Conservation (phyloP, 1,140 invertebrate genomes). For the Drosophila aff. region DNA sequence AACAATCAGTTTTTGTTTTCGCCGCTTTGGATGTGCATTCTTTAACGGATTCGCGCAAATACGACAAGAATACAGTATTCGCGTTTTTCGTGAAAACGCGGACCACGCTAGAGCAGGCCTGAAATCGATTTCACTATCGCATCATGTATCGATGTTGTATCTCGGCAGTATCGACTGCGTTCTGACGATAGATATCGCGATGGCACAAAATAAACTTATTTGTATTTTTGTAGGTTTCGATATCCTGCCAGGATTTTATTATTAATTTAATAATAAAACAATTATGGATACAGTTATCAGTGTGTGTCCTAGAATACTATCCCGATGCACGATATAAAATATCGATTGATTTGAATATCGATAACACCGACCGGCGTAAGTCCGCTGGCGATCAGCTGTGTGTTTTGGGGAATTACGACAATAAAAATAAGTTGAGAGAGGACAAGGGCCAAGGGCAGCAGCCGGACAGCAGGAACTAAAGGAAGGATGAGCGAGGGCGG, state of each 20-base stretch:
- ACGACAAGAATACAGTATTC: slow-evolving; percentile 3
- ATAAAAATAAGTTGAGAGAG: slow-evolving; percentile 12
- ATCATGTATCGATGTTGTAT: background rate
- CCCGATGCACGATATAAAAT: background rate
- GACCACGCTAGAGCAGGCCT: slow-evolving; percentile 2
- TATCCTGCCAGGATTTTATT: background rate
- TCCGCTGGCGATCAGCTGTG: slow-evolving; percentile 26
- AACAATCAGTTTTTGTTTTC: slow-evolving; percentile 19
- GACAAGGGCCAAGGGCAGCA: background rate
- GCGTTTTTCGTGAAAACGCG: slow-evolving; percentile 40
- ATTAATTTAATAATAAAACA: background rate
- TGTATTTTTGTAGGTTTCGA: background rate
- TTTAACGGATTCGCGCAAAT: slow-evolving; percentile 8
- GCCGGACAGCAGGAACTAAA: background rate
- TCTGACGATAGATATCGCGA: background rate
- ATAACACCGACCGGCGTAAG: slow-evolving; percentile 3
- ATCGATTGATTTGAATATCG: background rate
- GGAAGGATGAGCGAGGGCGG: slow-evolving; percentile 58
- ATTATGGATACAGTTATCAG: background rate
- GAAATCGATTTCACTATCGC: background rate
- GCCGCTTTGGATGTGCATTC: slow-evolving; percentile 13
- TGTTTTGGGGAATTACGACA: slow-evolving; percentile 52
- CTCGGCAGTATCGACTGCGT: background rate
- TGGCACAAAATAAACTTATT: background rate
- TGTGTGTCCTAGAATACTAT: no score